These are phyloP conservation scores for Syndactyla subalaris DNA, from an alignment of 2,797 vertebrate genomes.

Conservation along the genomic window DNA sequence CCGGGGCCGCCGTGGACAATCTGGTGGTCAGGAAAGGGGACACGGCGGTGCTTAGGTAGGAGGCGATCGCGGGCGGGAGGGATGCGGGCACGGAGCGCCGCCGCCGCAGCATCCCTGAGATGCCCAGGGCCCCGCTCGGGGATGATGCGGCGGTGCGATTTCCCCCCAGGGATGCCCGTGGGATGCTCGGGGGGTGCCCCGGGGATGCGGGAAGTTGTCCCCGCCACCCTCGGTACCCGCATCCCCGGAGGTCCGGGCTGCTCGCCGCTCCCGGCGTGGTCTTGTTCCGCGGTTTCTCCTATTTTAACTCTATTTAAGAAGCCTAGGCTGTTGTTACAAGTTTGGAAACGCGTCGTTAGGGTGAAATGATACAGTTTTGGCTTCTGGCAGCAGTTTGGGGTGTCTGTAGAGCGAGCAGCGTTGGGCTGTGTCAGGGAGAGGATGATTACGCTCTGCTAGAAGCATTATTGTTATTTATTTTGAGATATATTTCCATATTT, in stretches of 20 bases:
- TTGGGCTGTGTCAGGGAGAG: neutral
- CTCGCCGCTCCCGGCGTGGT: neutral
- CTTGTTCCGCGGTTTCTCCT: neutral
- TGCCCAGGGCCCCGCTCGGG: neutral
- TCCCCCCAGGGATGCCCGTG: neutral
- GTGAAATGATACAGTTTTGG: neutral
- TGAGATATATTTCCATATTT: fast-evolving
- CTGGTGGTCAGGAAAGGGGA: slow-evolving; percentile 97
- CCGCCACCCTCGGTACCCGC: neutral
- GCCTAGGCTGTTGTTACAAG: slow-evolving; percentile 22
- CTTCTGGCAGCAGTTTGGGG: neutral
- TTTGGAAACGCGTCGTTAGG: neutral
- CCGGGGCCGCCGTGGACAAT: slow-evolving; percentile 86
- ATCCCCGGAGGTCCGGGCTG: neutral
- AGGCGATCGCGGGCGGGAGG: neutral
- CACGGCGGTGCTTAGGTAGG: slow-evolving; percentile 95
- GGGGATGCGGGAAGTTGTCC: neutral
- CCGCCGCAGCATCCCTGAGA: neutral
- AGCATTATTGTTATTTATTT: neutral
- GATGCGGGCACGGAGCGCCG: neutral
- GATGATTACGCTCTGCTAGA: neutral
- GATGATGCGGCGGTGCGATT: neutral
- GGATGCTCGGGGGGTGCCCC: neutral
- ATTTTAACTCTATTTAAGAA: neutral
- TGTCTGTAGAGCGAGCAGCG: neutral